Evolutionary conservation across 1,140 invertebrate species (phyloP), one percentile per base, ranked within the genome.

Genomic region (Bombus affinis): DNA sequence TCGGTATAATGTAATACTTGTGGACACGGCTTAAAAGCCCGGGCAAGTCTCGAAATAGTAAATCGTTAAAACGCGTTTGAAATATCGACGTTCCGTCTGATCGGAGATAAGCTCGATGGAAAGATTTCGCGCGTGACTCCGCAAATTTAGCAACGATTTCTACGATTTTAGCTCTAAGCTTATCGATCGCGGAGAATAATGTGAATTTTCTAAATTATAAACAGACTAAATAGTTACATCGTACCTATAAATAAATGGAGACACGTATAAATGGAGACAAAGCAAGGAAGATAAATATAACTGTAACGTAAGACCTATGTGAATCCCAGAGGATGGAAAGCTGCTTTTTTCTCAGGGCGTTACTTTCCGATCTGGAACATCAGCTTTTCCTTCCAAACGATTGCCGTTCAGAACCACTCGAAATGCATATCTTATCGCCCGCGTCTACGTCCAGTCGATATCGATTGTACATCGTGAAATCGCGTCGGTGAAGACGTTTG

Each of bases 401-500:
- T 22, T 22, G 10, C 32, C 28, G 42, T 66, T 32, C 4, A 2
- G 13, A n/a, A 39, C 62, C 73, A 32, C 72, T 66, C 81, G 18
- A 53, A 80, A 65, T 25, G 28, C 39, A 15, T 53, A 71, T 71
- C 82, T 84, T 71, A 84, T 84, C 75, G 35, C 6, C 12, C 25
- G 12, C 18, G 47, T 53, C 47, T 53, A 22, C 81, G 59, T 32
- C 35, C 28, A 42, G 25, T 25, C 28, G 57, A 57, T 57, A 57
- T 83, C 53, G 53, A 65, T 37, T 22, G 25, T 65, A 47, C 32
- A 68, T 35, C 62, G 47, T 68, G 66, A 57, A 83, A 59, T 47
- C 28, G 65, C 37, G 25, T 28, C n/a, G 39, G 12, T 18, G 18
- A 28, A 47, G 2, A 71, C 57, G 32, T 47, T 59, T 18, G 12